Evolutionary conservation across 2,888 invertebrate species (phyloP).

Genomic region (Watsonalla cultraria): DNA sequence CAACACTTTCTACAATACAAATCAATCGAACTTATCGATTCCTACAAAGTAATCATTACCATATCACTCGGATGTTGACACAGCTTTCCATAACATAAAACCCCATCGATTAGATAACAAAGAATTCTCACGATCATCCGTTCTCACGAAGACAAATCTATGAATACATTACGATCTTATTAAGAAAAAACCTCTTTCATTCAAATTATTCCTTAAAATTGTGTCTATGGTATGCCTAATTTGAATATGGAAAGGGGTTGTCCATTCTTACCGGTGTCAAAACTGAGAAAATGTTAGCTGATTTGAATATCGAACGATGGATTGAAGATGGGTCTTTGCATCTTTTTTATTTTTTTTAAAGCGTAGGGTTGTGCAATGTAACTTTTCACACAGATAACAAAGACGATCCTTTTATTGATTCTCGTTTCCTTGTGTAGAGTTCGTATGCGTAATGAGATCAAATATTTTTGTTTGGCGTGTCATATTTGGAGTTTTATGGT

Average conservation of each 20-base stretch:
- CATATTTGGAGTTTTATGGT: constrained; percentile 61
- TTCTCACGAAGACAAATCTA: constrained; percentile 57
- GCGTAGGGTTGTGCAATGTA: constrained; percentile 28
- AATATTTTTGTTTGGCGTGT: constrained; percentile 72
- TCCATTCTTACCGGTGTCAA: constrained; percentile 74
- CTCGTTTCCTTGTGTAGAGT: constrained; percentile 40
- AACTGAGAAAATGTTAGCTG: constrained; percentile 61
- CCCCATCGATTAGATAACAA: constrained; percentile 66
- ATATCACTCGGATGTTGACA: constrained; percentile 70
- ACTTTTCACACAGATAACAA: constrained; percentile 54
- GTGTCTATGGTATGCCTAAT: constrained; percentile 60
- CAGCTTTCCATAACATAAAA: constrained; percentile 68
- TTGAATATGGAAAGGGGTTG: constrained; percentile 66
- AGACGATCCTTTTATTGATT: constrained; percentile 47
- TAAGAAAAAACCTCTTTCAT: constrained; percentile 55
- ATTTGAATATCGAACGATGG: constrained; percentile 70
- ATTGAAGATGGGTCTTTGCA: constrained; percentile 62
- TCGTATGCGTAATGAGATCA: constrained; percentile 72
- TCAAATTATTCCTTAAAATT: constrained; percentile 43
- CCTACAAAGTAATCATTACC: constrained; percentile 47
- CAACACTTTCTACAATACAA: constrained; percentile 23
- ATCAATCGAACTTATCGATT: constrained; percentile 30
- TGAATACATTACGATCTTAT: constrained; percentile 62
- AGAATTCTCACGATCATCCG: constrained; percentile 52
- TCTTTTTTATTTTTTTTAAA: constrained; percentile 36